These are phyloP conservation scores for Myathropa florea DNA, from an alignment of 2,888 invertebrate genomes.

Conservation along the genomic window DNA sequence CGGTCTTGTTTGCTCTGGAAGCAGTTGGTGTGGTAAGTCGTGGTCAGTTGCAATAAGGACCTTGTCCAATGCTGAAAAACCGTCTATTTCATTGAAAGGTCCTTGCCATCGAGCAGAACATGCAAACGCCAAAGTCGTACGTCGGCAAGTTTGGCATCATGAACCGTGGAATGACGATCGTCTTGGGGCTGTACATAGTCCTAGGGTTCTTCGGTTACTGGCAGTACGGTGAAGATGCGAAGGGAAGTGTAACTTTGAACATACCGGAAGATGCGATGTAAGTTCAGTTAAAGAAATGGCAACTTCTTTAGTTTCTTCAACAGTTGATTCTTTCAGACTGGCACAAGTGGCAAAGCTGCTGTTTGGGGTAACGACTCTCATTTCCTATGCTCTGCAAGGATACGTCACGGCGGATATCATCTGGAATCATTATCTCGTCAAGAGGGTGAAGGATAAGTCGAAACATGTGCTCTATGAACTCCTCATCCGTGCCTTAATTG, in stretches of 20 bases:
- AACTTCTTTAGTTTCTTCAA: background rate
- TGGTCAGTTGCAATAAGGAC: background rate
- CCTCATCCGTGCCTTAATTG: constrained; percentile 86
- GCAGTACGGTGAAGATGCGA: constrained; percentile 88
- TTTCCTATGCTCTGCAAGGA: constrained; percentile 98
- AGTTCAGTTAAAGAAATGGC: constrained; percentile 77
- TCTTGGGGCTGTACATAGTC: constrained; percentile 90
- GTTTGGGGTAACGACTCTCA: constrained; percentile 93
- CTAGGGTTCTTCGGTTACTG: constrained; percentile 97
- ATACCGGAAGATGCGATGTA: constrained; percentile 87
- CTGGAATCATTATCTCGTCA: constrained; percentile 85
- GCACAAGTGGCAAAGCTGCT: constrained; percentile 91
- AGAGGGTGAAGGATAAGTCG: constrained; percentile 85
- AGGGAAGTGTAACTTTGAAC: constrained; percentile 94
- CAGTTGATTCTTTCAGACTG: constrained; percentile 80
- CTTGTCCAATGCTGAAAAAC: background rate
- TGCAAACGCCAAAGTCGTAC: constrained; percentile 94
- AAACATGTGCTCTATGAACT: constrained; percentile 86
- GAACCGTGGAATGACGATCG: constrained; percentile 94
- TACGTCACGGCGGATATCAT: constrained; percentile 98
- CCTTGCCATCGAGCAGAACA: constrained; percentile 97
- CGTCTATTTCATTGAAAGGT: constrained; percentile 84
- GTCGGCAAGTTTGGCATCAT: constrained; percentile 94
- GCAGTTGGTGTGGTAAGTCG: constrained; percentile 89
- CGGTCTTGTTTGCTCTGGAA: constrained; percentile 95